Evolutionary conservation across 2,888 invertebrate genomes (phyloP).

Genomic region (Napeogenes sylphis): DNA sequence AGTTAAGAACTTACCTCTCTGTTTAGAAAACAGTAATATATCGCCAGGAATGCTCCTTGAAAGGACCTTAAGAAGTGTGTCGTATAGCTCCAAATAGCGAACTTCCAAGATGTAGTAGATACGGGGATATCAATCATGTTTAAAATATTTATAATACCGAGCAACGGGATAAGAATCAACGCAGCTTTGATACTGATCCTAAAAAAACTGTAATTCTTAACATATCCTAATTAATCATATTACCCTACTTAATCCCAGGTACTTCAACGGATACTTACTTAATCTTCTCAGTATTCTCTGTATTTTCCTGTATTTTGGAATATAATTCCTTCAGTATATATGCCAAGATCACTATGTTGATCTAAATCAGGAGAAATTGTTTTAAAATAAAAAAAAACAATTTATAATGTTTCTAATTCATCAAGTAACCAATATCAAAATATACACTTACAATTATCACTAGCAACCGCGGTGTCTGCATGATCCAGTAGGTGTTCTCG

Average conservation of each 20-base stretch:
- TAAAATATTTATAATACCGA: constrained; percentile 88
- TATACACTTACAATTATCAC: constrained; percentile 84
- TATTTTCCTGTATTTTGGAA: constrained; percentile 84
- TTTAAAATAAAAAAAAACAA: neutral
- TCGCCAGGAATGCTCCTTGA: constrained; percentile 88
- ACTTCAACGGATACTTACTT: constrained; percentile 66
- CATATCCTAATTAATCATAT: neutral
- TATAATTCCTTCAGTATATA: constrained; percentile 89
- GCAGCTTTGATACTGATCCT: constrained; percentile 91
- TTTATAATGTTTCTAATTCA: neutral
- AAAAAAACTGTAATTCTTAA: constrained; percentile 8
- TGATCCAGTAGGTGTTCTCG: constrained; percentile 89
- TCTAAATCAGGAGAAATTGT: constrained; percentile 80
- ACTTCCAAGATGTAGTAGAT: constrained; percentile 81
- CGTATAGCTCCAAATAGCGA: constrained; percentile 87
- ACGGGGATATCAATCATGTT: constrained; percentile 84
- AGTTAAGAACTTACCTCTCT: constrained; percentile 81
- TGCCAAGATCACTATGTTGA: constrained; percentile 86
- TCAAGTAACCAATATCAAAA: neutral
- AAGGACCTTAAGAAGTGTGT: constrained; percentile 90
- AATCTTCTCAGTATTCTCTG: constrained; percentile 85
- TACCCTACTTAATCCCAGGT: too few relatives aligned
- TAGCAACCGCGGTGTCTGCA: constrained; percentile 90
- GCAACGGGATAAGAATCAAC: constrained; percentile 85
- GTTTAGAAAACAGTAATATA: constrained; percentile 89